Evolutionary conservation across 1,140 invertebrate genomes (phyloP).

Genomic region (Neotoxoptera formosana): DNA sequence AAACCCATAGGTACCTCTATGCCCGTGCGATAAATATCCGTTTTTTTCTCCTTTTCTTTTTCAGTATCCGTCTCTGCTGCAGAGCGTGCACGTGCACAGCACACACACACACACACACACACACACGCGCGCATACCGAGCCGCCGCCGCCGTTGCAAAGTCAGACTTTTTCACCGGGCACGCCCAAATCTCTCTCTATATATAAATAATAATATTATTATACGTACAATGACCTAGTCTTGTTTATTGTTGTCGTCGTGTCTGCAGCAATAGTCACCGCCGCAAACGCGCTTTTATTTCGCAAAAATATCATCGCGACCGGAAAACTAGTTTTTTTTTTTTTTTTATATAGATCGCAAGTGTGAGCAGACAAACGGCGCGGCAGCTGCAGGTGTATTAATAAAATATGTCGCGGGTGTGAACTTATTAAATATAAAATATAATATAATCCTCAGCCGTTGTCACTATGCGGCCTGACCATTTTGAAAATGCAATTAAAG

Average conservation of each 20-base stretch:
- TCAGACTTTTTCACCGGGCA: not conserved
- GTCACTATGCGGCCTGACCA: too few species aligned
- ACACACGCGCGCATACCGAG: too few species aligned
- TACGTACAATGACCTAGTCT: not conserved
- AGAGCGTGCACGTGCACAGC: not conserved
- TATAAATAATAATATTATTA: too few species aligned
- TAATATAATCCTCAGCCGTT: too few species aligned
- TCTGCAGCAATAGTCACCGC: not conserved
- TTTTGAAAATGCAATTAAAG: too few species aligned
- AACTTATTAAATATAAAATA: too few species aligned
- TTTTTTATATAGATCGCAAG: not conserved
- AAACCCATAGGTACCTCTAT: not conserved
- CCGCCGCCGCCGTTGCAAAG: not conserved
- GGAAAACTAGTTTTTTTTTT: not conserved
- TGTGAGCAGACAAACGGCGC: not conserved
- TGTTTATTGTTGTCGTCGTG: not conserved
- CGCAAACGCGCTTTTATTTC: not conserved
- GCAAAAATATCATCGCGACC: not conserved
- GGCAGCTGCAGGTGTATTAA: not conserved
- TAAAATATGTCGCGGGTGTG: too few species aligned
- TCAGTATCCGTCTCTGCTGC: not conserved
- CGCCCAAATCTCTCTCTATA: slow-evolving; percentile 18
- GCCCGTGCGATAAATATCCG: not conserved
- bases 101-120: not conserved
- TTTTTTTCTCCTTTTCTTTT: not conserved